Percentiles rank a stretch among this genome's conserved stretches.
These are phyloP conservation scores for Sceloporus undulatus DNA, from an alignment of 2,113 vertebrate genomes.

Conservation along the genomic window DNA sequence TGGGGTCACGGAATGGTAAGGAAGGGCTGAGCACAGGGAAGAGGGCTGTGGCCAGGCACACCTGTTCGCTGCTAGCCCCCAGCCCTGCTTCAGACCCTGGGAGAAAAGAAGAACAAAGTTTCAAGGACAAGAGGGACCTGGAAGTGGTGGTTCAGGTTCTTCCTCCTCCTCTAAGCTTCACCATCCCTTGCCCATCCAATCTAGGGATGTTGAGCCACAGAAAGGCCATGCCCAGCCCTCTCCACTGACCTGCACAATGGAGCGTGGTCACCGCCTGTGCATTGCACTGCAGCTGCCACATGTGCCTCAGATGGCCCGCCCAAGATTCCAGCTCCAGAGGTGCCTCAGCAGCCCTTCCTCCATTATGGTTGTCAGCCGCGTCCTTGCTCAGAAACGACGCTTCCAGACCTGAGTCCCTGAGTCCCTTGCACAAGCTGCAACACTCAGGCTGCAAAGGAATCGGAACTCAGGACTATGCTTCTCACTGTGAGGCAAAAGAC, in stretches of 20 bases:
- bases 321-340: constrained; percentile 74
- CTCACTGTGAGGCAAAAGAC: constrained; percentile 85
- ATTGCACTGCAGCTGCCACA: constrained; percentile 92
- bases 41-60: constrained; percentile 89
- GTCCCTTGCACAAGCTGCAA: constrained; percentile 81
- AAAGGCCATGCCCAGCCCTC: background rate
- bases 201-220: background rate
- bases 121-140: background rate
- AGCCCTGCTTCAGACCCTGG: constrained; percentile 68
- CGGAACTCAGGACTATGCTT: constrained; percentile 80
- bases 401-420: constrained; percentile 68
- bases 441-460: constrained; percentile 85
- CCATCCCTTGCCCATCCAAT: background rate
- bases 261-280: constrained; percentile 87
- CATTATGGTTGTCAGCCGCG: background rate
- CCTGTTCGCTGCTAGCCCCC: constrained; percentile 80
- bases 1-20: constrained; percentile 93
- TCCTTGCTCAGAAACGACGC: constrained; percentile 33
- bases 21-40: constrained; percentile 91
- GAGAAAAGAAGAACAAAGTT: background rate
- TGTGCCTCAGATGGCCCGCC: constrained; percentile 88
- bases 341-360: background rate
- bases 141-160: too few relatives aligned
- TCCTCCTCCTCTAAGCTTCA: background rate
- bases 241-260: constrained; percentile 75